A percentile compares a stretch with the other conserved stretches of the same genome.
These are phyloP conservation scores for Steinernema scapterisci DNA, from an alignment of 2,888 invertebrate genomes.

Conservation along the genomic window DNA sequence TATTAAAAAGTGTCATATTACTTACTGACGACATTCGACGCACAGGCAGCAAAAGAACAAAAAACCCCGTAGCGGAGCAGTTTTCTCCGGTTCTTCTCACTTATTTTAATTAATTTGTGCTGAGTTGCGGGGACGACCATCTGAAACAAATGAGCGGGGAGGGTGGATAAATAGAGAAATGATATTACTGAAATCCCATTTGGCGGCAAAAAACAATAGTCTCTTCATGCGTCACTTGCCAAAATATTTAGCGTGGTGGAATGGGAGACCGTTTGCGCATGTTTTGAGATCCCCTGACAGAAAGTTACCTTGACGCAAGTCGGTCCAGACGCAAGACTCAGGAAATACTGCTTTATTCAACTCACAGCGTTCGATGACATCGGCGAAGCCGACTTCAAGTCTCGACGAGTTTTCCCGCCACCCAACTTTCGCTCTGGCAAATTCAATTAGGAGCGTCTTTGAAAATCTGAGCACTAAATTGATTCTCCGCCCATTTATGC, in stretches of 20 bases:
- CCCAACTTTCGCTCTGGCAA: slow-evolving; percentile 30
- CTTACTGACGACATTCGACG: slow-evolving; percentile 55
- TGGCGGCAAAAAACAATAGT: not conserved
- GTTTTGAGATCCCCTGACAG: too few relatives aligned
- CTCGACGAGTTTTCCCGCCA: slow-evolving; percentile 4
- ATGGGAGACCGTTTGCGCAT: too few relatives aligned
- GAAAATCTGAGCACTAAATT: slow-evolving; percentile 25
- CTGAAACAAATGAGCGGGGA: not conserved
- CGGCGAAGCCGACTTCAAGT: too few relatives aligned
- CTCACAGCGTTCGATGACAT: too few relatives aligned
- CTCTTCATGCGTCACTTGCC: not conserved
- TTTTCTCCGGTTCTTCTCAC: slow-evolving; percentile 51
- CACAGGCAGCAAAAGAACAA: slow-evolving; percentile 51
- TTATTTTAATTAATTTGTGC: slow-evolving; percentile 65
- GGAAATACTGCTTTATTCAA: too few relatives aligned
- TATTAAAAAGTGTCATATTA: slow-evolving; percentile 1
- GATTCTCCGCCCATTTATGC: slow-evolving; percentile 26
- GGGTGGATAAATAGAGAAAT: not conserved
- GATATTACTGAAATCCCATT: not conserved
- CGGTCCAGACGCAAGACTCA: too few relatives aligned
- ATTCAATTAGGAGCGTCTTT: slow-evolving; percentile 29
- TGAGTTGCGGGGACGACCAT: slow-evolving; percentile 66
- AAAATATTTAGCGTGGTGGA: too few relatives aligned
- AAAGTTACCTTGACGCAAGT: too few relatives aligned
- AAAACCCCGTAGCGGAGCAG: slow-evolving; percentile 54